These are phyloP conservation scores for Hyperopisus bebe DNA, from an alignment of 2,113 vertebrate genomes.

Conservation along the genomic window DNA sequence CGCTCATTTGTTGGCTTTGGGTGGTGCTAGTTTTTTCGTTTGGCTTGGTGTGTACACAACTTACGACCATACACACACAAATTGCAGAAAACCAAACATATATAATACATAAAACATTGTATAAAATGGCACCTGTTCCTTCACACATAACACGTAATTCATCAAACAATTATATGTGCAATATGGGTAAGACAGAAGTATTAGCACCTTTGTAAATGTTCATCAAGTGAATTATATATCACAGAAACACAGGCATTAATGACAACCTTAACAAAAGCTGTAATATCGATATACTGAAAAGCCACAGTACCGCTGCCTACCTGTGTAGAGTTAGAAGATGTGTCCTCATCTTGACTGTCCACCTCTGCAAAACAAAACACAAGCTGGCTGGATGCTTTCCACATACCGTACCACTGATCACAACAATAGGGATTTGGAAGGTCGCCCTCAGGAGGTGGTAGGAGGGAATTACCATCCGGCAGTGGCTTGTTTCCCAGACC, in stretches of 20 bases:
- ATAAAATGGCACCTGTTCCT: background rate
- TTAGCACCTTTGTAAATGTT: background rate
- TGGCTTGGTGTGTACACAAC: background rate
- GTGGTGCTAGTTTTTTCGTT: background rate
- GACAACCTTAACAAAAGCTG: background rate
- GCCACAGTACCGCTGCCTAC: background rate
- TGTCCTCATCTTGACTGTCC: slow-evolving; percentile 22
- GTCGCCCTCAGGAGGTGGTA: background rate
- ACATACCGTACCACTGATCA: background rate
- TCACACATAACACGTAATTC: background rate
- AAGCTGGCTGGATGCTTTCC: background rate
- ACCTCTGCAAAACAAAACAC: slow-evolving; percentile 25
- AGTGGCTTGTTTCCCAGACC: slow-evolving; percentile 34
- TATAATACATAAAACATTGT: background rate
- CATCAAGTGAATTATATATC: background rate
- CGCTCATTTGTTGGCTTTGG: background rate
- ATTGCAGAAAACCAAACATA: background rate
- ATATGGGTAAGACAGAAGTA: background rate
- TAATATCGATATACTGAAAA: background rate
- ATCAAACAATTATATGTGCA: background rate
- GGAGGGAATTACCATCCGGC: slow-evolving; percentile 23
- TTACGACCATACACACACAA: background rate
- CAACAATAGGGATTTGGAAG: background rate
- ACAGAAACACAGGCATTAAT: background rate
- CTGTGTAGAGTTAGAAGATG: background rate